A percentile compares a stretch with the other conserved stretches of the same genome.
Evolutionary conservation across 2,113 vertebrate species (phyloP).

Genomic region (Megalops atlanticus): DNA sequence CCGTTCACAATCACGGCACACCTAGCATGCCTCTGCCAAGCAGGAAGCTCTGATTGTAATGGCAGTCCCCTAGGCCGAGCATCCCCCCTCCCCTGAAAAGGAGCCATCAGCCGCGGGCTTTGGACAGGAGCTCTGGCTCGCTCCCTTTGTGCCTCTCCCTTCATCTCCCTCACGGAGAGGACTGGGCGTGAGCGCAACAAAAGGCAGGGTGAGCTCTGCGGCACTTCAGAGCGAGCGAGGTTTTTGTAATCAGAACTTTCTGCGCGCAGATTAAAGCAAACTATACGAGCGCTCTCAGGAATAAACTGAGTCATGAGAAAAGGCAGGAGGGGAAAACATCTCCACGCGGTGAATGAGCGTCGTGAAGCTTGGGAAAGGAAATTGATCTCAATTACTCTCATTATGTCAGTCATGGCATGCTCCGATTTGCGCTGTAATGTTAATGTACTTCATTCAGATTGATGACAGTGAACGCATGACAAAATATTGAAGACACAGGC

Average conservation of each 20-base stretch:
- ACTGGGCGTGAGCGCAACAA: background rate
- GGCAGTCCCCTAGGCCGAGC: no score
- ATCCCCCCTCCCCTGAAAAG: background rate
- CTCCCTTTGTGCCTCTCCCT: background rate
- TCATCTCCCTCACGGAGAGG: background rate
- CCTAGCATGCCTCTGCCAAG: background rate
- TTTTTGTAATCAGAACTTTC: background rate
- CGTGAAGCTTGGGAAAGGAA: background rate
- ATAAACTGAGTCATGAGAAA: background rate
- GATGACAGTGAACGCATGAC: background rate
- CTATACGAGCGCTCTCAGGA: background rate
- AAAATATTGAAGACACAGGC: background rate
- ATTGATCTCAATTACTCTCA: background rate
- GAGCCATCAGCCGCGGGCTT: slow-evolving; percentile 1
- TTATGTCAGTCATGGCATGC: background rate
- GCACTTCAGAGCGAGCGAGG: background rate
- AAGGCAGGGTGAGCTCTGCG: background rate
- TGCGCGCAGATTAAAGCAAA: background rate
- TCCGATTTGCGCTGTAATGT: slow-evolving; percentile 16
- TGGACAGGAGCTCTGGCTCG: background rate
- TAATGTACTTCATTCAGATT: slow-evolving; percentile 20
- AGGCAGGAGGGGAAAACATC: background rate
- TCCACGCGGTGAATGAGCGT: background rate
- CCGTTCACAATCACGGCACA: background rate
- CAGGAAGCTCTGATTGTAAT: slow-evolving; percentile 1